phyloP scores from a whole-genome alignment of 1,140 invertebrate genomes.

The Hermetia illucens region DNA sequence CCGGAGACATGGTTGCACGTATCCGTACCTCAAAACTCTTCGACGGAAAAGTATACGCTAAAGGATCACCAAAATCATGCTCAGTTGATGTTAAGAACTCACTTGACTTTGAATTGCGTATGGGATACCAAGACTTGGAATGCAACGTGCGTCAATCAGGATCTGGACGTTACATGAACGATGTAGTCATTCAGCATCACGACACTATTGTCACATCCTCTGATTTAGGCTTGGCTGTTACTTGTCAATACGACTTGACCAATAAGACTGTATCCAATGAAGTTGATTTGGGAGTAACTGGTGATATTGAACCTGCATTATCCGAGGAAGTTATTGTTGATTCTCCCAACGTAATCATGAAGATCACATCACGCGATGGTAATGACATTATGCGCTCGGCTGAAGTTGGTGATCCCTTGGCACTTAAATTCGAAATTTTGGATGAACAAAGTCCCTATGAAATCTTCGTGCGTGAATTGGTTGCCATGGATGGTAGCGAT shows the following conservation, averaged over 20 bases:
- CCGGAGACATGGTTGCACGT: conserved; percentile 81
- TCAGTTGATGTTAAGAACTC: conserved; percentile 71
- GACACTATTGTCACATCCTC: conserved; percentile 90
- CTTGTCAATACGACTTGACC: conserved; percentile 84
- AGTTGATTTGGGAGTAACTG: conserved; percentile 75
- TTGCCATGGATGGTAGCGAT: conserved; percentile 87
- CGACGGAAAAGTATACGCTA: conserved; percentile 88
- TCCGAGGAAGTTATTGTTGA: conserved; percentile 78
- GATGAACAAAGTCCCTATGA: conserved; percentile 86
- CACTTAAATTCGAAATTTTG: conserved; percentile 80
- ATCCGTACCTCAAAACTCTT: conserved; percentile 86
- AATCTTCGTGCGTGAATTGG: conserved; percentile 84
- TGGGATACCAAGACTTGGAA: conserved; percentile 84
- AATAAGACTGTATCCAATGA: conserved; percentile 89
- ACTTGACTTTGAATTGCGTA: conserved; percentile 72
- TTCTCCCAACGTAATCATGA: conserved; percentile 85
- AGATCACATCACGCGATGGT: conserved; percentile 66
- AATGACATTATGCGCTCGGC: conserved; percentile 58
- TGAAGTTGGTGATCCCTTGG: conserved; percentile 76
- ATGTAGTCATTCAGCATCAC: conserved; percentile 87
- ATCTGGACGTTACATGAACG: conserved; percentile 70
- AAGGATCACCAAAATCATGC: conserved; percentile 82
- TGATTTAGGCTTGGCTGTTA: conserved; percentile 79
- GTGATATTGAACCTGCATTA: conserved; percentile 63
- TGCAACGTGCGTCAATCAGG: conserved; percentile 78